A percentile compares a stretch with the other conserved stretches of the same genome.
Conservation (phyloP, 2,113 vertebrate genomes). For the Mus spicilegus region DNA sequence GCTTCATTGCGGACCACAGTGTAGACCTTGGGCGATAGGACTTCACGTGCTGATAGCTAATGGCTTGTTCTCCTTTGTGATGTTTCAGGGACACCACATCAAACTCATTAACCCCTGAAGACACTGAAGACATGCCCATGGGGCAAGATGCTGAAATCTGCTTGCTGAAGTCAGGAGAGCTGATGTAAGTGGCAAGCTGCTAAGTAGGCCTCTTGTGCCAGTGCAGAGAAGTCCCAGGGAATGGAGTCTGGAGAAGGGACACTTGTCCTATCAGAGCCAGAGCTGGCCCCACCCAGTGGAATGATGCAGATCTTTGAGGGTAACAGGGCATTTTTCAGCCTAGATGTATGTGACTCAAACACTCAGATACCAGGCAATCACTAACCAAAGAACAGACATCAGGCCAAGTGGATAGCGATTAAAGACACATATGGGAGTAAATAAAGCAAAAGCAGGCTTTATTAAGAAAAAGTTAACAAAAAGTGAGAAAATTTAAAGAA, state of each 20-base stretch:
- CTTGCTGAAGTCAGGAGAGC: conserved; percentile 94
- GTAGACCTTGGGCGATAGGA: accelerated
- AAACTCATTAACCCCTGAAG: conserved; percentile 89
- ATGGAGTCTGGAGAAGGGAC: neutral
- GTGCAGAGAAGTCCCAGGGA: neutral
- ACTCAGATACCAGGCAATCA: neutral
- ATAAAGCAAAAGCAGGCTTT: neutral
- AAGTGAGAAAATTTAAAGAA: neutral
- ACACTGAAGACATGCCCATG: conserved; percentile 87
- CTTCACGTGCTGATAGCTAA: neutral
- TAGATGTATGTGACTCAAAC: neutral
- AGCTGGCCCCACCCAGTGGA: neutral
- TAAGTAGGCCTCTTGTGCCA: neutral
- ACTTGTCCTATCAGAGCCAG: neutral
- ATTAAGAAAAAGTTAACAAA: neutral
- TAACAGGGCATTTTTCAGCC: neutral
- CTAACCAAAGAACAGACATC: neutral
- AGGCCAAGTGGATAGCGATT: too few relatives aligned
- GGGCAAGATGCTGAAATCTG: conserved; percentile 95
- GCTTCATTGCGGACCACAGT: neutral
- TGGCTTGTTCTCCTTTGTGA: conserved; percentile 52
- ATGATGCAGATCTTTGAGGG: neutral
- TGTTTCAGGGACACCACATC: conserved; percentile 86
- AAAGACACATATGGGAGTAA: neutral
- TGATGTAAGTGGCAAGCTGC: conserved; percentile 90